phyloP scores from a whole-genome alignment of 2,797 vertebrate genomes.

The Sebastes miniatus region DNA sequence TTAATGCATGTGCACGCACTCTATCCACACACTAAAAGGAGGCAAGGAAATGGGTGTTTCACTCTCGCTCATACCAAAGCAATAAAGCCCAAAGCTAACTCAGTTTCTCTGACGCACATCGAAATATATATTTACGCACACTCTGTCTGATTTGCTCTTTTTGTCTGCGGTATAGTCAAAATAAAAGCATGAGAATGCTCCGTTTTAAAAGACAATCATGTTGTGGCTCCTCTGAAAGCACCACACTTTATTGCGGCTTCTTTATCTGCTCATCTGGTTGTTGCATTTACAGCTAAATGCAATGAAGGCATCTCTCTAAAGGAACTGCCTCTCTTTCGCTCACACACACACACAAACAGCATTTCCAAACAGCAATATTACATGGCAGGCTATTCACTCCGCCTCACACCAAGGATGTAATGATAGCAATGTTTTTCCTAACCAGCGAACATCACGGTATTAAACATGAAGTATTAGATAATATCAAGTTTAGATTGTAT shows the following conservation, averaged over 20 bases:
- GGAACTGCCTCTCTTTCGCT: neutral
- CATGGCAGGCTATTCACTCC: neutral
- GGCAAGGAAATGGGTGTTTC: neutral
- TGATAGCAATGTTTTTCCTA: neutral
- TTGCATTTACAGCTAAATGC: conserved; percentile 12
- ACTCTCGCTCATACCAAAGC: conserved; percentile 31
- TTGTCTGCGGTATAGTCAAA: conserved; percentile 5
- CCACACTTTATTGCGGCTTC: neutral
- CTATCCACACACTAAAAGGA: neutral
- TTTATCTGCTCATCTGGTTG: conserved; percentile 8
- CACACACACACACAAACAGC: neutral
- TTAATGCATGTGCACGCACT: conserved; percentile 8
- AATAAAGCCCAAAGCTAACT: conserved; percentile 5
- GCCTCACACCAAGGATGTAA: neutral
- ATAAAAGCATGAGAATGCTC: neutral
- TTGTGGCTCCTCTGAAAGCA: neutral
- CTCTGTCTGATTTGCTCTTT: neutral
- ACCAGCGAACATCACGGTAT: neutral
- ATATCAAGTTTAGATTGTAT: neutral
- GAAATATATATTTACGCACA: neutral
- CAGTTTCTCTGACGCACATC: neutral
- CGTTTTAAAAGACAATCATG: conserved; percentile 9
- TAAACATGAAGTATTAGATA: conserved; percentile 8
- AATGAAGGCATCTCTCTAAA: conserved; percentile 23
- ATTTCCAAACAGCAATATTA: neutral